A percentile compares a stretch with the other conserved stretches of the same genome.
Evolutionary conservation across 2,797 vertebrate species (phyloP).

Genomic region (Sandelia bainsii): DNA sequence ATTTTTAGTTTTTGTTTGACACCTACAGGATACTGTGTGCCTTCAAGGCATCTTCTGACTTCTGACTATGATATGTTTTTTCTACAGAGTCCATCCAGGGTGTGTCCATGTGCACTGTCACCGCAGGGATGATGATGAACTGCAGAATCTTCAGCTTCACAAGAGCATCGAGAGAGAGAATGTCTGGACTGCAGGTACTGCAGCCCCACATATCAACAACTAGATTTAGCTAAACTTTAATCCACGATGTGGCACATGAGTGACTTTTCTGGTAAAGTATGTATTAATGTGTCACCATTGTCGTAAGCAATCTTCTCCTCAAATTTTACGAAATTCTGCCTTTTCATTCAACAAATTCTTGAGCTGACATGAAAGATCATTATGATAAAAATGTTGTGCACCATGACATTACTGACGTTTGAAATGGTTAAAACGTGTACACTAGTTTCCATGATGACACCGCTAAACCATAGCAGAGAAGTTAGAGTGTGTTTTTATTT

Average conservation of each 20-base stretch:
- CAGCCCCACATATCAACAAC: neutral
- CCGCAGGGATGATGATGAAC: conserved; percentile 56
- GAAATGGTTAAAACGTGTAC: too few relatives aligned
- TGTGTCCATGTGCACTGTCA: conserved; percentile 70
- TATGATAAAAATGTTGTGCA: neutral
- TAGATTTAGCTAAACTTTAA: neutral
- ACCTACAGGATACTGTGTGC: neutral
- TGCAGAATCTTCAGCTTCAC: conserved; percentile 70
- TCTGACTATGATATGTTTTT: neutral
- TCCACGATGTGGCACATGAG: neutral
- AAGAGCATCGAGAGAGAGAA: conserved; percentile 40
- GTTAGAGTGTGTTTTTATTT: neutral
- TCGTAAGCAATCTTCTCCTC: neutral
- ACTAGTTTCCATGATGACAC: neutral
- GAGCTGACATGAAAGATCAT: neutral
- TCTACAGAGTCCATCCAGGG: conserved; percentile 73
- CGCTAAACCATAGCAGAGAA: neutral
- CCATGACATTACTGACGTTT: too few relatives aligned
- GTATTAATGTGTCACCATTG: neutral
- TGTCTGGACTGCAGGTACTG: conserved; percentile 69
- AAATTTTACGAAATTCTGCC: too few relatives aligned
- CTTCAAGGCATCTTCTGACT: neutral
- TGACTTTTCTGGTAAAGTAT: neutral
- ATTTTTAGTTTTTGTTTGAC: neutral
- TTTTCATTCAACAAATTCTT: neutral